phyloP scores from a whole-genome alignment of 1,140 invertebrate species.

The Achatina immaculata region DNA sequence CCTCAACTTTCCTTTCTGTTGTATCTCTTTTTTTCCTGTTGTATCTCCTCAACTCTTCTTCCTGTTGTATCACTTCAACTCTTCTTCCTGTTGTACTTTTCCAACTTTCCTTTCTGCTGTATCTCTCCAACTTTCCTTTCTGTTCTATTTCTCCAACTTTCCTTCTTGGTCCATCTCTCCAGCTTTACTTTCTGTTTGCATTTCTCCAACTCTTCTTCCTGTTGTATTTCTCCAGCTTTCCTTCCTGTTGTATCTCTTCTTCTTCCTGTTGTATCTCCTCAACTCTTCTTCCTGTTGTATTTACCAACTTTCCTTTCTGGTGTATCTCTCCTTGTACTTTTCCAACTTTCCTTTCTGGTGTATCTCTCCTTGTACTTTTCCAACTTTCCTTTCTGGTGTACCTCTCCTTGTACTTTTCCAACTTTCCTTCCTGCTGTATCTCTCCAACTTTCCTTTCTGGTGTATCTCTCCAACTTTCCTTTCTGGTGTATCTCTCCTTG shows the following conservation, averaged over 20 bases:
- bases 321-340: not conserved
- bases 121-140: too few species aligned
- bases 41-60: not conserved
- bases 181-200: too few species aligned
- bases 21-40: not conserved
- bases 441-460: not conserved
- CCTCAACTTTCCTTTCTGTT: not conserved
- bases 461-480: not conserved
- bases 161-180: too few species aligned
- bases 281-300: not conserved
- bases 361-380: not conserved
- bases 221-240: not conserved
- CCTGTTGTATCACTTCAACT: not conserved
- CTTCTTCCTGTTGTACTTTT: not conserved
- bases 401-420: not conserved
- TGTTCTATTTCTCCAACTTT: too few species aligned
- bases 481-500: too few species aligned
- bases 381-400: not conserved
- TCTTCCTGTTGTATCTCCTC: not conserved
- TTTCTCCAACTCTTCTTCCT: not conserved
- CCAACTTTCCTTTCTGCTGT: too few species aligned
- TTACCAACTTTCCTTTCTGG: not conserved
- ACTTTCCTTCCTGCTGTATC: not conserved
- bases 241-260: not conserved
- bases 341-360: not conserved